Base-by-base conservation (phyloP, 2,888 invertebrate genomes). In the Stegophylla sp. region DNA sequence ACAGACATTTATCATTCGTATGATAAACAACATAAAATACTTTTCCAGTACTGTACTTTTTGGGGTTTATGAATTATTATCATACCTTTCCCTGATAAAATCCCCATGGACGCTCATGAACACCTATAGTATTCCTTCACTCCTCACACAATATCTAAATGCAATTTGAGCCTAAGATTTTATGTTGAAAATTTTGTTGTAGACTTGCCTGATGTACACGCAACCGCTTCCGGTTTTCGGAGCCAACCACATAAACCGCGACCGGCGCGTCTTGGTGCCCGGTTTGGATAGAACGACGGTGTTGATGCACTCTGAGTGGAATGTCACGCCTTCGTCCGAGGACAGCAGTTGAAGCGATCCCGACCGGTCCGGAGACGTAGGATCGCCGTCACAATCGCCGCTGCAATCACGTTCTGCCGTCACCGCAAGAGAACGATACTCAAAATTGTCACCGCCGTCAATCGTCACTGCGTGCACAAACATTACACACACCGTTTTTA, bases 191-290 rank as follows among this genome's bases (percentile, higher is more conserved):
- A n/a, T n/a, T n/a, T n/a, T n/a, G n/a, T n/a, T n/a, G n/a, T n/a
- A n/a, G n/a, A 1, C 28, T 12, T 51, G 71, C 91, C 93, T 94
- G 85, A 97, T 91, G 45, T 92, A 90, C 56, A 96, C 92, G 86
- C 97, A 97, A 83, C 96, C 96, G 0, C 93, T 92, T 4, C 94
- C 94, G 12, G 92, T 88, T 17, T 91, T 90, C 0, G 97, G 97
- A 17, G 97, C 95, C 69, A 92, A 92, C 97, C 97, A 97, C 89
- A 94, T 91, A 83, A 96, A 93, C 85, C 93, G 92, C 10, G 96
- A 90, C 87, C 96, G 92, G 87, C 96, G 96, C 12, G 91, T 91
- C 79, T 92, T 88, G 84, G 92, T 91, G 83, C 93, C 93, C 0
- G 92, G 90, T 85, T 96, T 95, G 0, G 92, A 89, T 85, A 96